Percentiles rank a stretch among this genome's conserved stretches.
Conservation (phyloP, 2,888 invertebrate species). For the Quadroppia sp. region DNA sequence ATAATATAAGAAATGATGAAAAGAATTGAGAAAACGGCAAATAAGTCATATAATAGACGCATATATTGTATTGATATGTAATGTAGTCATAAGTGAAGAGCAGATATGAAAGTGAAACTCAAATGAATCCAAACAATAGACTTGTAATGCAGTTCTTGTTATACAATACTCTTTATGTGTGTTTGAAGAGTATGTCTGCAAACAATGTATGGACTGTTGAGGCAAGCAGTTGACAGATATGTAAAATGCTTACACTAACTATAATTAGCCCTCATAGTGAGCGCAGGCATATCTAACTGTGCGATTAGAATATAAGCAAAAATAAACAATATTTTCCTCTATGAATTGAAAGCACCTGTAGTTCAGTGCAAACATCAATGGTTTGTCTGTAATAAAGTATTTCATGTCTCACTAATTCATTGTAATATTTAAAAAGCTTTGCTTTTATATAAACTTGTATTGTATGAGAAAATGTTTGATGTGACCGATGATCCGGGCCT, state of each 20-base stretch:
- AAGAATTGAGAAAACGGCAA: background rate
- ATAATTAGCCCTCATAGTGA: constrained; percentile 38
- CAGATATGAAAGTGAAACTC: constrained; percentile 5
- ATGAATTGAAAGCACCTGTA: constrained; percentile 33
- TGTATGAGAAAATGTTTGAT: constrained; percentile 10
- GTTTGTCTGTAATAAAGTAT: constrained; percentile 19
- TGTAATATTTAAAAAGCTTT: background rate
- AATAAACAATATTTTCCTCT: constrained; percentile 35
- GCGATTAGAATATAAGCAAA: constrained; percentile 19
- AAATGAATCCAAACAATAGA: background rate
- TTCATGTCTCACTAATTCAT: constrained; percentile 32
- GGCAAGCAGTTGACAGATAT: constrained; percentile 16
- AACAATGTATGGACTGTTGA: constrained; percentile 24
- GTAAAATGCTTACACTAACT: constrained; percentile 32
- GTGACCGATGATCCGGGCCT: constrained; percentile 12
- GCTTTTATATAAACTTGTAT: background rate
- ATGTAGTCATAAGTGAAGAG: background rate
- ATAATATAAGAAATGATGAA: constrained; percentile 12
- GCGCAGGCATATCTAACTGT: background rate
- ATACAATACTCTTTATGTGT: constrained; percentile 31
- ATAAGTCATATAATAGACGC: constrained; percentile 14
- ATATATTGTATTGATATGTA: background rate
- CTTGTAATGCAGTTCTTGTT: constrained; percentile 14
- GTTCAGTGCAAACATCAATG: background rate
- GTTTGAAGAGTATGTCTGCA: constrained; percentile 31